phyloP scores from a whole-genome alignment of 2,797 vertebrate species.

The Lithobates sylvaticus region DNA sequence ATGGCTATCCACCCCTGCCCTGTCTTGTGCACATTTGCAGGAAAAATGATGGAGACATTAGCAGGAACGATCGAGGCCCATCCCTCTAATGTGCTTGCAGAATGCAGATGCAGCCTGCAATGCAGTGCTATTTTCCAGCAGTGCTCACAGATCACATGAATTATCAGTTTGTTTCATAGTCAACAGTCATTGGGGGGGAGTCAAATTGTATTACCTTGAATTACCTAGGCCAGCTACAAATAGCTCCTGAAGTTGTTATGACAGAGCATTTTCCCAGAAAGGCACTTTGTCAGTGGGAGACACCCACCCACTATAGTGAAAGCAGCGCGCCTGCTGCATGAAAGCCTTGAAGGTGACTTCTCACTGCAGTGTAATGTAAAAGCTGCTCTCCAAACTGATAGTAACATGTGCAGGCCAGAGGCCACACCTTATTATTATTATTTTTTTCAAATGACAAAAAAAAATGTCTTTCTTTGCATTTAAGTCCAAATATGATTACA shows the following conservation, averaged over 20 bases:
- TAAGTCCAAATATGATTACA: too few relatives aligned
- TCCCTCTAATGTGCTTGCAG: constrained; percentile 27
- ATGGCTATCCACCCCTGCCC: neutral
- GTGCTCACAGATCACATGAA: neutral
- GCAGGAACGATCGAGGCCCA: constrained; percentile 10
- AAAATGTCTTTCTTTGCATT: too few relatives aligned
- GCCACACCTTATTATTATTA: neutral
- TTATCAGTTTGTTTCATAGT: neutral
- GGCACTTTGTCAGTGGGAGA: constrained; percentile 9
- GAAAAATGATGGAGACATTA: constrained; percentile 36
- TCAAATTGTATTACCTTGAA: constrained; percentile 2
- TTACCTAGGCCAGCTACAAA: constrained; percentile 16
- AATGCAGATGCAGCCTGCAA: constrained; percentile 37
- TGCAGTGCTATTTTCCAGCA: constrained; percentile 36
- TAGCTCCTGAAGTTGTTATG: neutral
- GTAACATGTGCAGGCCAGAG: neutral
- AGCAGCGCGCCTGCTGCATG: constrained; percentile 2
- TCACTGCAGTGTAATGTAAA: neutral
- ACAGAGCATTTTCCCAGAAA: constrained; percentile 52
- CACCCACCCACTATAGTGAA: constrained; percentile 36
- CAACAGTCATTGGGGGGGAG: neutral
- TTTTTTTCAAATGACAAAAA: too few relatives aligned
- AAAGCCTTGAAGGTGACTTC: constrained; percentile 52
- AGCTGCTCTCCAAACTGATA: neutral
- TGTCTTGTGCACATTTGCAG: neutral